A percentile compares a stretch with the other conserved stretches of the same genome.
Evolutionary conservation across 2,888 invertebrate genomes (phyloP).

Genomic region (Coenonympha glycerion): DNA sequence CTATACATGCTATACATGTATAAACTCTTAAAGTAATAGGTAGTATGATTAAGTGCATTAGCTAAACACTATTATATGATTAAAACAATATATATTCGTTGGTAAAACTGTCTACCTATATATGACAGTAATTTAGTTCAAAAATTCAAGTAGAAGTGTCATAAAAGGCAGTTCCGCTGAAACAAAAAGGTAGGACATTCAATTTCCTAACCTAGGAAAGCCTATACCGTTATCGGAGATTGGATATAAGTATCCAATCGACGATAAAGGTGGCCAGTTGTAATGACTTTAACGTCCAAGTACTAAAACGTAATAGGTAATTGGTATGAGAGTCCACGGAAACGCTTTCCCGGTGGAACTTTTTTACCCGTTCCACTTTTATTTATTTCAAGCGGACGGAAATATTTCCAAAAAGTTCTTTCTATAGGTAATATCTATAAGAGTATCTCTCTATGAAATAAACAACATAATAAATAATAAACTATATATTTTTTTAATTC

Average conservation of each 20-base stretch:
- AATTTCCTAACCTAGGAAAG: slow-evolving; percentile 19
- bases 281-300: slow-evolving; percentile 40
- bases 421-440: too few relatives aligned
- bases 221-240: slow-evolving; percentile 22
- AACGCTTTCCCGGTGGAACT: slow-evolving; percentile 23
- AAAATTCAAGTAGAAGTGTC: too few relatives aligned
- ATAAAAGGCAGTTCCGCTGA: not conserved
- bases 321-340: slow-evolving; percentile 41
- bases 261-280: slow-evolving; percentile 35
- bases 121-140: too few relatives aligned
- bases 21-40: not conserved
- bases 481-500: too few relatives aligned
- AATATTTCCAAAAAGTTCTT: not conserved
- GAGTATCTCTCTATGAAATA: too few relatives aligned
- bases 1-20: too few relatives aligned
- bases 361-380: not conserved
- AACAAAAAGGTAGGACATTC: slow-evolving; percentile 18
- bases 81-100: too few relatives aligned
- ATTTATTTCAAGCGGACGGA: slow-evolving; percentile 9
- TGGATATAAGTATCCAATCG: slow-evolving; percentile 33
- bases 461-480: too few relatives aligned
- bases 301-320: slow-evolving; percentile 44
- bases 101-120: too few relatives aligned
- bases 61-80: too few relatives aligned
- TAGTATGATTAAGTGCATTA: too few relatives aligned